Evolutionary conservation across 2,797 vertebrate genomes (phyloP), one percentile per base, ranked within the genome.

Genomic region (Pipistrellus kuhlii): DNA sequence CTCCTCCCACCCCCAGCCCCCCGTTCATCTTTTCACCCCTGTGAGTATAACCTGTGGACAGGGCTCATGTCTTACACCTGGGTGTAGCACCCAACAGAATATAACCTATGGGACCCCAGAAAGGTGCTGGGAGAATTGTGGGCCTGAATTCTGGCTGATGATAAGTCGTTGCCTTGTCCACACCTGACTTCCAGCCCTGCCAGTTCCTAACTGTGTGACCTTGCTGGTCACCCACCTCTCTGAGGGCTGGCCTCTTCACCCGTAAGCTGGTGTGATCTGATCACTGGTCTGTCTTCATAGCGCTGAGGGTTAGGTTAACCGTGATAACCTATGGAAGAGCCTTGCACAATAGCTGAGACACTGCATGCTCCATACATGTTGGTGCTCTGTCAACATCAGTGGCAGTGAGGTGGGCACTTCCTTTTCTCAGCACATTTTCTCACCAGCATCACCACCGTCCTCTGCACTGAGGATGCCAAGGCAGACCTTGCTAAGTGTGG

Each of bases 231-330:
- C 5, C 17, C 35, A 8, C 17, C 11, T 81, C 32, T 80, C 30
- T 48, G 46, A 55, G 53, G 20, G 14, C 32, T 4, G 17, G 9
- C 72, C 48, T 77, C 82, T n/a, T 80, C 57, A 8, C 35, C 30
- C 20, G 0, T 0, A 68, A 66, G 44, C 48, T 85, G 59, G 20
- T 2, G 0, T 21, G 11, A 21, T 21, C 25, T 21, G 11, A 21
- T 21, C 25, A 25, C 7, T 8, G 38, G 1, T 30, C 35, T 46
- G 48, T 57, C 46, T 25, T n/a, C 18, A 48, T 0, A 51, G 68
- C 64, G 25, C 35, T 62, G 10, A 27, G 13, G 27, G 27, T 21
- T 21, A 21, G 48, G 32, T 46, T 2, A 6, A 46, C 3, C 5
- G 59, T 66, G 75, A 66, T 5, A 7, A 10, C 6, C 8, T 1